phyloP scores from a whole-genome alignment of 2,797 vertebrate genomes.

The Telmatherina bonti region DNA sequence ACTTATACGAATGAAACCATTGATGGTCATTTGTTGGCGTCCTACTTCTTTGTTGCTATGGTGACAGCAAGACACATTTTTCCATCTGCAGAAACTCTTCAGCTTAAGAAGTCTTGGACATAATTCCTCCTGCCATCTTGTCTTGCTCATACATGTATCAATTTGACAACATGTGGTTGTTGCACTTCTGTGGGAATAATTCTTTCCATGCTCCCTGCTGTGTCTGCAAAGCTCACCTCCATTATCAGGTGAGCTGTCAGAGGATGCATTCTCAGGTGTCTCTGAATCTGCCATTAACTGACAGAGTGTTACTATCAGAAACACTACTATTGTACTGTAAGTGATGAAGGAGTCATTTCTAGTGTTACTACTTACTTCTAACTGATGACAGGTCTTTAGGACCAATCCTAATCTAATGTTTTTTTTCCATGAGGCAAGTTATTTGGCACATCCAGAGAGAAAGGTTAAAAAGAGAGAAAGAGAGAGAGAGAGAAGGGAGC shows the following conservation, averaged over 20 bases:
- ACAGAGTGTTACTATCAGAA: neutral
- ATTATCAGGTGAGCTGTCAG: neutral
- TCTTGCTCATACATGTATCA: neutral
- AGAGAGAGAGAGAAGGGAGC: conserved; percentile 5
- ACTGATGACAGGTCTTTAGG: neutral
- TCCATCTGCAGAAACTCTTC: neutral
- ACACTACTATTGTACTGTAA: no score
- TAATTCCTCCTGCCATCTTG: neutral
- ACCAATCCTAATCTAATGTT: conserved; percentile 10
- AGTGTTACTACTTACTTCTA: neutral
- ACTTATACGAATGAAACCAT: neutral
- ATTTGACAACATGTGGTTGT: neutral
- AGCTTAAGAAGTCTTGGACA: neutral
- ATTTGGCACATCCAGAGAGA: conserved; percentile 6
- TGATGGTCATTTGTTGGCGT: neutral
- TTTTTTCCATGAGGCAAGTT: conserved; percentile 28
- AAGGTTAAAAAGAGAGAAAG: conserved; percentile 39
- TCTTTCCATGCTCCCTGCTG: no score
- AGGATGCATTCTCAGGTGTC: neutral
- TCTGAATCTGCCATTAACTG: neutral
- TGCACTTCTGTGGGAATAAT: neutral
- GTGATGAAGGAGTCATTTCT: neutral
- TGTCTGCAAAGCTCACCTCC: no score
- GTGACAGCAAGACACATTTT: neutral
- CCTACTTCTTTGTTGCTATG: neutral